Base-by-base conservation (phyloP, 2,888 invertebrate species). In the Caenorhabditis zanzibari region DNA sequence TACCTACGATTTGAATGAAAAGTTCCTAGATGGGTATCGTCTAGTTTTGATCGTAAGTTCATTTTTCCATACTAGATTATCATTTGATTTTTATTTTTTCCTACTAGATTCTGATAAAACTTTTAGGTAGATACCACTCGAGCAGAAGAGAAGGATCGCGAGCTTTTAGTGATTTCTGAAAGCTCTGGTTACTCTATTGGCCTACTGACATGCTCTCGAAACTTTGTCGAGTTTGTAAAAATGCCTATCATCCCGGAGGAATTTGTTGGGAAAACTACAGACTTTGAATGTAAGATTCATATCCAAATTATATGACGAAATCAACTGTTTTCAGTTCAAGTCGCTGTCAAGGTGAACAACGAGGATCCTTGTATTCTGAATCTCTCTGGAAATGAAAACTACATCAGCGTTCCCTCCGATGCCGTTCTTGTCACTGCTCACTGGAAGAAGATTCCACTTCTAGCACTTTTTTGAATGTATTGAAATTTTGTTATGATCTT, bases 321-420 rank as follows among this genome's bases (percentile, higher is more conserved):
- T 19, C 10, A 49, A 38, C 2, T 10, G 0, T 49, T n/a, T 49
- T 49, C 64, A 64, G 64, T 10, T 24, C 47, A 47, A 3, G 4
- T 64, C 5, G 64, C 47, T 0, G 35, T 35, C 28, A 26, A 44
- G 10, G n/a, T 64, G n/a, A 64, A 64, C n/a, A 47, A n/a, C 14
- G 9, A 47, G 0, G 12, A 26, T 4, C 44, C 47, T 22, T 6
- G 1, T 2, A 47, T 47, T 7, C 0, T 64, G 28, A 64, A 47
- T 44, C 9, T 64, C 9, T 10, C 28, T 5, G 14, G 41, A 22
- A 47, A 47, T 12, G 0, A 7, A 10, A 47, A 1, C 12, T n/a
- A 47, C 12, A 12, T 38, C 6, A 38, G 10, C 38, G 38, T 38
- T 38, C 38, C 10, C 7, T 38, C 38, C 10, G 38, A 38, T 38